phyloP scores from a whole-genome alignment of 2,113 vertebrate genomes.

The Dromaius novaehollandiae region DNA sequence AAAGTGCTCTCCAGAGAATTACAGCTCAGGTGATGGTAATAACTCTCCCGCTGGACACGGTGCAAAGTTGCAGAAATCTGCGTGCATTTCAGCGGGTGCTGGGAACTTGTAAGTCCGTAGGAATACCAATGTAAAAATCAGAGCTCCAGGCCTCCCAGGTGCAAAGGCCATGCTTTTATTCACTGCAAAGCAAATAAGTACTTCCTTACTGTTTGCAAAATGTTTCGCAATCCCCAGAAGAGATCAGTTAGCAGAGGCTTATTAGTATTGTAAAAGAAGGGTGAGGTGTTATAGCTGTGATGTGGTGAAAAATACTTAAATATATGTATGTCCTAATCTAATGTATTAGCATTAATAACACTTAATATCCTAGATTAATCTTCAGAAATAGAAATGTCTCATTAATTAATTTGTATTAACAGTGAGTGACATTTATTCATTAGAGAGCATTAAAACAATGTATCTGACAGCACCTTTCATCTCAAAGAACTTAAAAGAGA shows the following conservation, averaged over 20 bases:
- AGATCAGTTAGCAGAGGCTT: not conserved
- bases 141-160: accelerated
- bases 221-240: not conserved
- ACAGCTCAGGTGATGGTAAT: accelerated
- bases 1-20: not conserved
- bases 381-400: slow-evolving; percentile 4
- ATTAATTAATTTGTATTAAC: slow-evolving; percentile 16
- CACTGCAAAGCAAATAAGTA: not conserved
- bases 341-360: not conserved
- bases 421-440: slow-evolving; percentile 12
- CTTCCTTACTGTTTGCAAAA: not conserved
- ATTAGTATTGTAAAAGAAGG: not conserved
- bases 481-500: not conserved
- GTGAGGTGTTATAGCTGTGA: not conserved
- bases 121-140: slow-evolving; percentile 31
- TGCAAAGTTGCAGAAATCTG: not conserved
- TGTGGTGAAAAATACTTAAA: not conserved
- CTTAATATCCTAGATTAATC: not conserved
- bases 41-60: not conserved
- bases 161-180: accelerated
- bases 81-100: not conserved
- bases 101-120: not conserved
- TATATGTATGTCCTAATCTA: not conserved
- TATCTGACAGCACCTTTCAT: not conserved
- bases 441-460: slow-evolving; percentile 23